Evolutionary conservation across 2,797 vertebrate species (phyloP), one percentile per base, ranked within the genome.

Genomic region (Loris lydekkerianus): DNA sequence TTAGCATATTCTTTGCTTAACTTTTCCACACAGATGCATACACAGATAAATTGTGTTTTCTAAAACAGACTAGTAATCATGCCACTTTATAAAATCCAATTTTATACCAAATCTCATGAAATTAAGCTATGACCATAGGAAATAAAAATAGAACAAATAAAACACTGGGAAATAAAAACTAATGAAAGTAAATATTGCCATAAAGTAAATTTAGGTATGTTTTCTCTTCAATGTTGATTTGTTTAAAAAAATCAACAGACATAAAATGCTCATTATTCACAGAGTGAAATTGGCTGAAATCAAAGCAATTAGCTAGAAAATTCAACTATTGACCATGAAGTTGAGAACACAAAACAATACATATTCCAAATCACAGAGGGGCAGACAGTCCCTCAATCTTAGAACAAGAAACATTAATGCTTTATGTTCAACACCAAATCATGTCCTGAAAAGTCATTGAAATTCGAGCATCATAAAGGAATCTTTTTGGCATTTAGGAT

Each of bases 261-360:
- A 37, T 91, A 91, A 75, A 87, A 73, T 87, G 40, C 11, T 37
- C 69, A 53, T 65, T 92, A 76, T n/a, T 81, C 21, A 65, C 15
- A 53, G 17, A 70, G 14, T 60, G 43, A 75, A 83, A 77, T 58
- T 49, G 13, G 2, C 25, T 20, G 3, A 27, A n/a, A 73, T 81
- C 34, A 91, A 86, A 91, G 56, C 56, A 72, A 95, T 65, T 81
- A 91, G 60, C 25, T 21, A 88, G 29, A 70, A 78, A 88, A n/a
- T 77, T 14, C 34, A 43, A 46, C 40, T 53, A 78, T 29, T 78
- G 53, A 40, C 27, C 15, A 70, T n/a, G 49, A 61, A 31, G 1
- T 75, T 18, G 18, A 31, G 31, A 88, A 76, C n/a, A 40, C 4
- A 83, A 10, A 69, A 69, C 9, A 43, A 43, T 34, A 29, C 27